These are phyloP conservation scores for Euproctis similis DNA, from an alignment of 2,888 invertebrate genomes.

Conservation along the genomic window DNA sequence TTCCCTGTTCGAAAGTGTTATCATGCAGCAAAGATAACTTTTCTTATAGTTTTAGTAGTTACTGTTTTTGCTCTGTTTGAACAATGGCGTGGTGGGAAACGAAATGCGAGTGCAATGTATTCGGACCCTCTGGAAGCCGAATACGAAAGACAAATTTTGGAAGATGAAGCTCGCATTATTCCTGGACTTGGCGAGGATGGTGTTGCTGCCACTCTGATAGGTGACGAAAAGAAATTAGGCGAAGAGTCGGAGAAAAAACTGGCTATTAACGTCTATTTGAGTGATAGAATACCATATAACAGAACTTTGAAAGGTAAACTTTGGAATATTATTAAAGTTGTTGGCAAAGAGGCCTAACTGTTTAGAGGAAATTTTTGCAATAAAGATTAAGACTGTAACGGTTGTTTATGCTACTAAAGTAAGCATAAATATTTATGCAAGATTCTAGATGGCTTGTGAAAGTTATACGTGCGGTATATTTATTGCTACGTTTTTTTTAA, in stretches of 20 bases:
- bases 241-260: constrained; percentile 86
- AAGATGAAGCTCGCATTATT: constrained; percentile 80
- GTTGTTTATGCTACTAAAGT: no score
- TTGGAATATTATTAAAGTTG: constrained; percentile 1
- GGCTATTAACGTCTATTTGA: constrained; percentile 91
- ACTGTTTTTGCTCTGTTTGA: constrained; percentile 52
- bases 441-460: constrained; percentile 3
- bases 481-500: no score
- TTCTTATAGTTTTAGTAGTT: constrained; percentile 46
- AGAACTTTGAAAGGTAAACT: constrained; percentile 80
- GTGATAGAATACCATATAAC: constrained; percentile 90
- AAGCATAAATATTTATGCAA: background rate
- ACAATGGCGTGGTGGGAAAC: constrained; percentile 60
- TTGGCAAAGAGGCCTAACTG: background rate
- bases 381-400: background rate
- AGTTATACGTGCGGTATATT: no score
- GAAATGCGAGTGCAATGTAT: constrained; percentile 34
- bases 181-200: constrained; percentile 83
- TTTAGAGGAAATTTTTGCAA: background rate
- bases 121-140: constrained; percentile 34
- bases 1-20: constrained; percentile 61
- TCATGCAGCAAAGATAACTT: constrained; percentile 45
- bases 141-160: constrained; percentile 70
- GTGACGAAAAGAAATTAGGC: constrained; percentile 78
- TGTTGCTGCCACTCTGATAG: constrained; percentile 78